phyloP scores from a whole-genome alignment of 1,140 invertebrate species.

The Heliconius himera region DNA sequence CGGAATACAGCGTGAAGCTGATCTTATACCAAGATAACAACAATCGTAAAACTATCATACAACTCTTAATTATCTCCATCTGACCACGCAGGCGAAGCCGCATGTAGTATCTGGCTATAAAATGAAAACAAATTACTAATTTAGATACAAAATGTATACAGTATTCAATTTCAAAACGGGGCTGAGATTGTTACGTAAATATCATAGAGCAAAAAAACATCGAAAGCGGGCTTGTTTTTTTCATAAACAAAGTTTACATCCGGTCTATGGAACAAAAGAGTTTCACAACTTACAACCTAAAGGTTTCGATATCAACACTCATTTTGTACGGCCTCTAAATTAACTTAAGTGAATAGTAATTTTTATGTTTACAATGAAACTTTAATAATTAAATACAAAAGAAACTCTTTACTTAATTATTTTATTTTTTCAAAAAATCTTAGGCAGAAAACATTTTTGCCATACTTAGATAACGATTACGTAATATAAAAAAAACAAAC shows the following conservation, averaged over 20 bases:
- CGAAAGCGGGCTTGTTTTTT: constrained; percentile 9
- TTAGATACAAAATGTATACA: not conserved
- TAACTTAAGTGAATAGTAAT: not conserved
- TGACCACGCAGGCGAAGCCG: too few species aligned
- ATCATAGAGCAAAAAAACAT: constrained; percentile 10
- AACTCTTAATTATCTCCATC: too few species aligned
- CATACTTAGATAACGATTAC: not conserved
- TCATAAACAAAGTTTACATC: constrained; percentile 10
- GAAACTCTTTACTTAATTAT: constrained; percentile 4
- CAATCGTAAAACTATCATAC: too few species aligned
- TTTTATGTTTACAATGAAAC: constrained; percentile 1
- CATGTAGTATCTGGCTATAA: not conserved
- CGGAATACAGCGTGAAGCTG: too few species aligned
- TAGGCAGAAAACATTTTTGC: constrained; percentile 6
- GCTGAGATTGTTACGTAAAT: constrained; percentile 12
- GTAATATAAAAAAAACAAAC: not conserved
- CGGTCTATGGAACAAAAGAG: constrained; percentile 7
- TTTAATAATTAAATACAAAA: not conserved
- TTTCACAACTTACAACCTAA: not conserved
- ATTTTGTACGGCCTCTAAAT: constrained; percentile 5
- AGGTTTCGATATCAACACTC: not conserved
- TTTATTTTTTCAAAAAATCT: constrained; percentile 4
- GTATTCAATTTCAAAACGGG: not conserved
- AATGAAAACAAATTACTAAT: not conserved
- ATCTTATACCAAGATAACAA: too few species aligned